Evolutionary conservation across 2,888 invertebrate genomes (phyloP), one percentile per base, ranked within the genome.

Genomic region (Cactoblastis cactorum): DNA sequence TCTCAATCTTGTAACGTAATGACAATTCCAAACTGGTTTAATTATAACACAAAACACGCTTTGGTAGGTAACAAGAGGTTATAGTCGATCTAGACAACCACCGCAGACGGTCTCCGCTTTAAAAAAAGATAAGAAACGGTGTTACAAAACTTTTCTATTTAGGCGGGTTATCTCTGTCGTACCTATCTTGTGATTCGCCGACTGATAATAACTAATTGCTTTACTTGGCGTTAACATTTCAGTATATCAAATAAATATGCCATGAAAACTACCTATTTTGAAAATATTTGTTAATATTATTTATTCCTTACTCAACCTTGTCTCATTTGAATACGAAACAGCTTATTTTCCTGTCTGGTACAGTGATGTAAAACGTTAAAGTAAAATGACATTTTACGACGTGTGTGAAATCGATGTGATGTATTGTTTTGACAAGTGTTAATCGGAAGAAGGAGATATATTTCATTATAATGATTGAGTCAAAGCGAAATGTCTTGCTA

Each of bases 401-500:
- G 8, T 32, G 32, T 32, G 32, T 32, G 32, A 12, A 12, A 12
- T 12, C n/a, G 3, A 12, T 17, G 15, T 37, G 9, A 35, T 15
- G 6, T 35, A 9, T 14, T 17, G 37, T 15, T 9, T 1, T 17
- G 17, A 37, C 9, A 9, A 6, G 22, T 6, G 28, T 9, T 1
- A 28, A 28, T 6, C 9, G 17, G 5, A 15, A 17, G 28, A 43
- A 43, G 15, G 15, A 32, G 15, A 2, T 53, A 72, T n/a, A n/a
- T n/a, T n/a, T n/a, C n/a, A n/a, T n/a, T n/a, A n/a, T 51, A 50
- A 86, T 83, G 85, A 83, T 68, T 74, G 74, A 76, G 49, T 72
- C 77, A 55, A 85, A 78, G 62, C 88, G 93, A 14, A 80, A 82
- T 54, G 59, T 91, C 41, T 53, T 90, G 53, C 93, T 95, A 9